Evolutionary conservation across 2,797 vertebrate species (phyloP).

Genomic region (Pseudopleuronectes americanus): DNA sequence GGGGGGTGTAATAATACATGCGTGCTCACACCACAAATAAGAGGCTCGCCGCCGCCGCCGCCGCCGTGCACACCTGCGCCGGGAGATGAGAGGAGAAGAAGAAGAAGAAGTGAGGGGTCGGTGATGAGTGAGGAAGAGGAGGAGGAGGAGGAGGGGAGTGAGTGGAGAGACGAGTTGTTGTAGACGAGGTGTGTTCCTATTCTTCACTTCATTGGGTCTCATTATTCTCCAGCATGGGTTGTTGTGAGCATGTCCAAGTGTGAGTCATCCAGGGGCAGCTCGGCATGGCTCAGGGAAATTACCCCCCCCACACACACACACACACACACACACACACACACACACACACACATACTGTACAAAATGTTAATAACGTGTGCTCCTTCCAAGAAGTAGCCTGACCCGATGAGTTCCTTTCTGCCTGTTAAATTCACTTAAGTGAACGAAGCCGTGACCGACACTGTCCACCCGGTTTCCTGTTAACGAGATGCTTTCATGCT

Average conservation of each 20-base stretch:
- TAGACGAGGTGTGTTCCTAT: slow-evolving; percentile 62
- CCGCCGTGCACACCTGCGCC: slow-evolving; percentile 44
- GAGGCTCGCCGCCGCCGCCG: slow-evolving; percentile 4
- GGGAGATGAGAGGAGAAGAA: slow-evolving; percentile 47
- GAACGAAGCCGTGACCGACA: slow-evolving; percentile 4
- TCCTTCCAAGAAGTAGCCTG: slow-evolving; percentile 38
- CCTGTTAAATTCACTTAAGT: slow-evolving; percentile 11
- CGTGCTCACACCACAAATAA: slow-evolving; percentile 63
- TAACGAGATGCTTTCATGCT: neutral
- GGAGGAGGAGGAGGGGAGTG: slow-evolving; percentile 4
- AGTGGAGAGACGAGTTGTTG: slow-evolving; percentile 50
- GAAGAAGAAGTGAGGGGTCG: slow-evolving; percentile 21
- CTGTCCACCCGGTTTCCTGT: neutral
- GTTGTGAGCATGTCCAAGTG: slow-evolving; percentile 62
- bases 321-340: slow-evolving; percentile 10
- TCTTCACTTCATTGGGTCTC: slow-evolving; percentile 68
- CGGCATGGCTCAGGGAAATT: slow-evolving; percentile 58
- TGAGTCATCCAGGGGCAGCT: slow-evolving; percentile 64
- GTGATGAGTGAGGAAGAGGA: slow-evolving; percentile 30
- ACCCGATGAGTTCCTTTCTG: slow-evolving; percentile 39
- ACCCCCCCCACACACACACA: slow-evolving; percentile 23
- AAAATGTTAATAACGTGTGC: slow-evolving; percentile 41
- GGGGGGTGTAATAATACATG: slow-evolving; percentile 62
- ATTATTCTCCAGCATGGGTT: slow-evolving; percentile 64
- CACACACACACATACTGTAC: slow-evolving; percentile 4